Percentiles rank a stretch among this genome's conserved stretches.
Evolutionary conservation across 2,113 vertebrate species (phyloP).

Genomic region (Propithecus coquereli): DNA sequence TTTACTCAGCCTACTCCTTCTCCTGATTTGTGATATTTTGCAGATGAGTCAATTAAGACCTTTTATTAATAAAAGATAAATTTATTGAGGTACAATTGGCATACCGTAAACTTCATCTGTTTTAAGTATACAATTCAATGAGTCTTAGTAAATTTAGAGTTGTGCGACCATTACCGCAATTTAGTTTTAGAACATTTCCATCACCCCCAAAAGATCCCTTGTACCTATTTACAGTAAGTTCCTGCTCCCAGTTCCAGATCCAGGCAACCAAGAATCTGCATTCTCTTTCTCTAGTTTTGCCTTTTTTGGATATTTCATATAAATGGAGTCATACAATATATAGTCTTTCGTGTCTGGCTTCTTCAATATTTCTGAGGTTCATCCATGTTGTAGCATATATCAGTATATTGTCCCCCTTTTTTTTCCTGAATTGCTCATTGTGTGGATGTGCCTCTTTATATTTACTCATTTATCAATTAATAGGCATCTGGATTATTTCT

Average conservation of each 20-base stretch:
- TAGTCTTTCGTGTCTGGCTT: neutral
- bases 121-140: neutral
- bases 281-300: neutral
- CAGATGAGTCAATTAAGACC: neutral
- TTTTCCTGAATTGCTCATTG: neutral
- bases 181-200: neutral
- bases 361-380: neutral
- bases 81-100: neutral
- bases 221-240: neutral
- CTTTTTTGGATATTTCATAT: neutral
- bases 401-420: neutral
- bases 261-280: neutral
- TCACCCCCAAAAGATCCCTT: neutral
- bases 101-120: neutral
- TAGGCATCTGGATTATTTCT: neutral
- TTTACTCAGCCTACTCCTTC: neutral
- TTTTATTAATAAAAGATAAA: neutral
- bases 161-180: too few species aligned
- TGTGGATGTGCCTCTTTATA: neutral
- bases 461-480: neutral
- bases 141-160: neutral
- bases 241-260: neutral
- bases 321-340: neutral
- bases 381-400: neutral
- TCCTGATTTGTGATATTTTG: neutral